These are phyloP conservation scores for Tenthredo mesomela DNA, from an alignment of 2,888 invertebrate genomes.

Conservation along the genomic window DNA sequence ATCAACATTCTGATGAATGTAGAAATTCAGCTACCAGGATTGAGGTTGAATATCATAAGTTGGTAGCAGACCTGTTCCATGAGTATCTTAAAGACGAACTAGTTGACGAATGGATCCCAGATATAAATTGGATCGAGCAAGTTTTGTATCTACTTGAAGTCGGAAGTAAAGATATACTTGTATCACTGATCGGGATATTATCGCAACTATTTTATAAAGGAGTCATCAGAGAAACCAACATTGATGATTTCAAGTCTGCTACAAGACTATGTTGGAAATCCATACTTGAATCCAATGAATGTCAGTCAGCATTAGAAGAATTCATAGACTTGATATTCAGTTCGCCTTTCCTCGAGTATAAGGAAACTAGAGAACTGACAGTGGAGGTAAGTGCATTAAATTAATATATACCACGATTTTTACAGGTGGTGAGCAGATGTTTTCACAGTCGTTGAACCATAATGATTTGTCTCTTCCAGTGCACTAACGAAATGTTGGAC, in stretches of 20 bases:
- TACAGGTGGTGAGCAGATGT: not conserved
- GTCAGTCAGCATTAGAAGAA: constrained; percentile 71
- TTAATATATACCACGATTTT: not conserved
- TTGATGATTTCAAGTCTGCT: constrained; percentile 58
- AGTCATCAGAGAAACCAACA: constrained; percentile 55
- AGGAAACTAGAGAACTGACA: constrained; percentile 56
- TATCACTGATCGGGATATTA: constrained; percentile 58
- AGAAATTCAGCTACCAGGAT: constrained; percentile 62
- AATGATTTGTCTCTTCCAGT: constrained; percentile 59
- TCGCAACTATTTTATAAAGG: constrained; percentile 27
- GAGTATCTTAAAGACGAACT: constrained; percentile 35
- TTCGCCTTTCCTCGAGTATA: constrained; percentile 59
- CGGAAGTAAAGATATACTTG: constrained; percentile 62
- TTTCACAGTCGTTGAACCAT: not conserved
- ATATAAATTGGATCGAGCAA: constrained; percentile 58
- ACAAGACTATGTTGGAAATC: constrained; percentile 70
- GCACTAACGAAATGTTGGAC: constrained; percentile 61
- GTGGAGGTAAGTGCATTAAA: constrained; percentile 61
- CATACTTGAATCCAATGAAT: constrained; percentile 76
- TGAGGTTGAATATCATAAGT: constrained; percentile 63
- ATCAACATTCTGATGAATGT: constrained; percentile 35
- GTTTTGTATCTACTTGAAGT: constrained; percentile 60
- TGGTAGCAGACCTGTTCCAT: constrained; percentile 63
- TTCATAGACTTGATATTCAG: constrained; percentile 64
- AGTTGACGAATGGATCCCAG: constrained; percentile 29